A percentile compares a stretch with the other conserved stretches of the same genome.
Conservation (phyloP, 2,797 vertebrate species). For the Sebastes vulpes region DNA sequence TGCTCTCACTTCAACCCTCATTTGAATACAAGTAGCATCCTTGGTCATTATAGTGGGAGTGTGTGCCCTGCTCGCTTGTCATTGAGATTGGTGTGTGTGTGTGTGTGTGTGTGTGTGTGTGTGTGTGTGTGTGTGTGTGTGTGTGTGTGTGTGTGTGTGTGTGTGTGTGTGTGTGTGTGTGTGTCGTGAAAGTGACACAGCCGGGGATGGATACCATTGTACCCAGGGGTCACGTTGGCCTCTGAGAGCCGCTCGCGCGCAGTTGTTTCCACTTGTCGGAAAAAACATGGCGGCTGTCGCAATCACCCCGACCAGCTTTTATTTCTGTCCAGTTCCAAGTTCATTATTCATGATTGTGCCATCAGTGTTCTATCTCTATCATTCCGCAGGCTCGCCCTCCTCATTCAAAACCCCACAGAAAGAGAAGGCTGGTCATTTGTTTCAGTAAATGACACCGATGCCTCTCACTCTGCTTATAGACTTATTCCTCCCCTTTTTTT, state of each 20-base stretch:
- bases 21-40: conserved; percentile 85
- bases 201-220: conserved; percentile 59
- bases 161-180: conserved; percentile 19
- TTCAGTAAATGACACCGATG: conserved; percentile 87
- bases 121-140: conserved; percentile 27
- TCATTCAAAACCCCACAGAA: conserved; percentile 74
- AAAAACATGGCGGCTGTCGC: conserved; percentile 44
- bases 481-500: conserved; percentile 75
- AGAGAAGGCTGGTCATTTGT: conserved; percentile 76
- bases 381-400: conserved; percentile 67
- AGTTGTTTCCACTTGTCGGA: conserved; percentile 44
- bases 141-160: conserved; percentile 27
- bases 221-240: conserved; percentile 78
- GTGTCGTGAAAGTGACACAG: conserved; percentile 68
- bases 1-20: conserved; percentile 83
- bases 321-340: conserved; percentile 76
- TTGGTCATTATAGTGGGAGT: conserved; percentile 75
- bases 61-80: conserved; percentile 78
- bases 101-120: conserved; percentile 18
- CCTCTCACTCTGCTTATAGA: conserved; percentile 83
- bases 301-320: conserved; percentile 68
- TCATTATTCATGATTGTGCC: conserved; percentile 85
- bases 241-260: conserved; percentile 48
- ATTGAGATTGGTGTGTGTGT: conserved; percentile 67
- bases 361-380: conserved; percentile 81